Base-by-base conservation (phyloP, 35 echinoderm and acorn worm genomes). In the Hemicentrotus pulcherrimus region DNA sequence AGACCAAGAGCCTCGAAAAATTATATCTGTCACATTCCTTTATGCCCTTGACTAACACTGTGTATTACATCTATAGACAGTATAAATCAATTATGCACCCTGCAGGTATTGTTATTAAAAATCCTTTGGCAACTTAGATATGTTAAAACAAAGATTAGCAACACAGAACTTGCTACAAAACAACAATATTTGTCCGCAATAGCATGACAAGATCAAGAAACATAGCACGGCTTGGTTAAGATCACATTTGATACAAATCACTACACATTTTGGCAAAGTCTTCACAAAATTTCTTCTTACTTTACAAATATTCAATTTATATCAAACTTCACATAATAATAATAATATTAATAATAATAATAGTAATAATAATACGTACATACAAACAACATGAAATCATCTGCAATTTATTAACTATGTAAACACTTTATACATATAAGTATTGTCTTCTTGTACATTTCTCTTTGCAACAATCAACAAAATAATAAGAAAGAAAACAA, bases 381-480 rank as follows among this genome's bases (percentile, higher is more conserved):
- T 93, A 93, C 91, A 93, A 58, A 93, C 91, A 93, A 93, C 91
- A 93, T 93, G 30, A 50, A 31, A 93, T 47, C 46, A 50, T 55
- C 47, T 93, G 28, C 33, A 31, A 31, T 91, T 33, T 47, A n/a
- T 91, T 5, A 91, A 33, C 90, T 91, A 91, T 91, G 13, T 46
- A 58, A 93, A 93, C 91, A 93, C 48, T 93, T 93, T 93, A 93
- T 93, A 93, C 91, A 93, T 93, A 93, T 33, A 90, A 90, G 46
- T 47, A n/a, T 90, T 90, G 32, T 90, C 46, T 90, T 47, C 88
- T 90, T 90, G 32, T 45, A 90, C 88, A 90, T 90, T 28, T 90
- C 88, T 90, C 50, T 78, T 78, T n/a, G 65, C 65, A 78, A 78
- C 28, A 78, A 78, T 55, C 50, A 55, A 14, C 9, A 55, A 55